phyloP scores from a whole-genome alignment of 2,113 vertebrate genomes.

The Noctilio leporinus region DNA sequence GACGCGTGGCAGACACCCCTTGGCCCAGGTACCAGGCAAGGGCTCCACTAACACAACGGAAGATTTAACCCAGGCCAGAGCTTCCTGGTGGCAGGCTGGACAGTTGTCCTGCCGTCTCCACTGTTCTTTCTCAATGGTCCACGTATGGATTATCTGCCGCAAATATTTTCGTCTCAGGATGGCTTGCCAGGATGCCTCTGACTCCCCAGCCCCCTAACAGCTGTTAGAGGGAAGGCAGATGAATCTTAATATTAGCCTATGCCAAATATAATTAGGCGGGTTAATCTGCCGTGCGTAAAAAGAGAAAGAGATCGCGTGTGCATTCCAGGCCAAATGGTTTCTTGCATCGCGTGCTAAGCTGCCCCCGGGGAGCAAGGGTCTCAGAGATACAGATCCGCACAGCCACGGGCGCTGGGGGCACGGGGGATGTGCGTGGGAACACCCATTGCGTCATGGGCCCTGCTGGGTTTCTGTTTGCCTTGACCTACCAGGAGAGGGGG shows the following conservation, averaged over 20 bases:
- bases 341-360: background rate
- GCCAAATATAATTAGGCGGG: slow-evolving; percentile 71
- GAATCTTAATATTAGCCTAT: slow-evolving; percentile 65
- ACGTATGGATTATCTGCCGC: background rate
- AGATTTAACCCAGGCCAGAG: background rate
- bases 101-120: background rate
- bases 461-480: background rate
- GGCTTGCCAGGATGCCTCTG: slow-evolving; percentile 19
- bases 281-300: slow-evolving; percentile 19
- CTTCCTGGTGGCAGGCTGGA: background rate
- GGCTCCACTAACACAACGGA: background rate
- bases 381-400: background rate
- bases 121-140: background rate
- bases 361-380: background rate
- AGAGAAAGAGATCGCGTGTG: slow-evolving; percentile 41
- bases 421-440: background rate
- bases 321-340: slow-evolving; percentile 61
- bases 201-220: background rate
- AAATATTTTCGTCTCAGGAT: slow-evolving; percentile 25
- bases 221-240: slow-evolving; percentile 58
- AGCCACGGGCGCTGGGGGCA: fast-evolving
- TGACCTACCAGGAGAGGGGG: background rate
- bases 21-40: background rate
- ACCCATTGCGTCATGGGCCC: background rate
- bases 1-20: fast-evolving